Percentiles rank a stretch among this genome's conserved stretches.
Conservation (phyloP, 2,113 vertebrate species). For the Muntiacus muntjak region DNA sequence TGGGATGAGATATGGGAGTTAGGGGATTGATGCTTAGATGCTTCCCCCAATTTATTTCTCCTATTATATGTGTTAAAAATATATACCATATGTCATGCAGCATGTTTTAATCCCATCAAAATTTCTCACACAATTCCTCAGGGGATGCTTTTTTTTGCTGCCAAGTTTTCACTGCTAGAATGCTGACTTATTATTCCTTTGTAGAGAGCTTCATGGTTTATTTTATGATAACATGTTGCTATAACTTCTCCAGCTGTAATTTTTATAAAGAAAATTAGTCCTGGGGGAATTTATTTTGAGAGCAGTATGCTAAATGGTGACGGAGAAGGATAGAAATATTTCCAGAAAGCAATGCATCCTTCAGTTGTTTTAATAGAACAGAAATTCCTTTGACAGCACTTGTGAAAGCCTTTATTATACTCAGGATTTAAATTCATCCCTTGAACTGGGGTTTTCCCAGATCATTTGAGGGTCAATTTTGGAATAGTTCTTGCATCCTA, state of each 20-base stretch:
- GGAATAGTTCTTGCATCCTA: conserved; percentile 25
- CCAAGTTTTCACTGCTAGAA: conserved; percentile 12
- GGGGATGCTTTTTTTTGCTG: not conserved
- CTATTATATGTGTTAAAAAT: conserved; percentile 67
- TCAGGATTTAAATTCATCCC: conserved; percentile 70
- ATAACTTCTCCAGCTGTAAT: conserved; percentile 24
- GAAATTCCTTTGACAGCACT: conserved; percentile 63
- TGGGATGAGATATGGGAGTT: conserved; percentile 37
- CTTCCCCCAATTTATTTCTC: conserved; percentile 63
- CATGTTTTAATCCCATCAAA: conserved; percentile 63
- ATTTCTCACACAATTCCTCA: conserved; percentile 52
- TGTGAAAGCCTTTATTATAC: conserved; percentile 61
- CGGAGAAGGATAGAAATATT: conserved; percentile 39
- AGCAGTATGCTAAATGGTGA: conserved; percentile 46
- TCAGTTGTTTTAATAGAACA: conserved; percentile 62
- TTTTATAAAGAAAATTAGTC: conserved; percentile 69
- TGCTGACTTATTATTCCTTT: conserved; percentile 48
- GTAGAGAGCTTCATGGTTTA: conserved; percentile 5
- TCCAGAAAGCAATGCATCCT: conserved; percentile 54
- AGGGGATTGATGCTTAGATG: conserved; percentile 59
- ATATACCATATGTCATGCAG: conserved; percentile 42
- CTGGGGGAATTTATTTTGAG: conserved; percentile 42
- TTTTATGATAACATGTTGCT: conserved; percentile 59
- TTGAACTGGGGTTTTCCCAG: conserved; percentile 50
- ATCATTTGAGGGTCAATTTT: conserved; percentile 60